Evolutionary conservation across 1,140 invertebrate species (phyloP).

Genomic region (Drosophila arawakana): DNA sequence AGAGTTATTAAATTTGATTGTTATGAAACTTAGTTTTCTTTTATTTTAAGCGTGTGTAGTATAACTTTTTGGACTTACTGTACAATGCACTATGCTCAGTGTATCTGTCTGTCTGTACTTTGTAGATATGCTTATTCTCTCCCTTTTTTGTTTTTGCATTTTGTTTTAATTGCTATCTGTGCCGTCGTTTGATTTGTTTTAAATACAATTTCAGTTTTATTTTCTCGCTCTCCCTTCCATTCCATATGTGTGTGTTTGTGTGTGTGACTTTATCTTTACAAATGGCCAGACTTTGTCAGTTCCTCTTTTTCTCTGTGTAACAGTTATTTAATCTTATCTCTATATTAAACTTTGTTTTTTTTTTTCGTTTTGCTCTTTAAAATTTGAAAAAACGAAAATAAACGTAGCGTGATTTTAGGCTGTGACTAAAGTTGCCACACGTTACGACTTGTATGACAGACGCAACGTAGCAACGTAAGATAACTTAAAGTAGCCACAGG

Average conservation of each 20-base stretch:
- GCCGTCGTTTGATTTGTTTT: not conserved
- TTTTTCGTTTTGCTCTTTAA: not conserved
- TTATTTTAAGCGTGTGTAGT: no score
- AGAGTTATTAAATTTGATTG: no score
- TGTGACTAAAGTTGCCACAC: constrained; percentile 1
- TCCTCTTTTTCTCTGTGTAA: constrained; percentile 2
- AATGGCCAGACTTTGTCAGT: not conserved
- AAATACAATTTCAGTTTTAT: not conserved
- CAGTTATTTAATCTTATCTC: not conserved
- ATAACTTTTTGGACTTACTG: not conserved
- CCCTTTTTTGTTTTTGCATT: constrained; percentile 12
- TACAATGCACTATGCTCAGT: not conserved
- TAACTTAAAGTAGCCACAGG: not conserved
- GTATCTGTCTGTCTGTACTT: not conserved
- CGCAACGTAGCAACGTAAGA: not conserved
- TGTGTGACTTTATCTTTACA: constrained; percentile 3
- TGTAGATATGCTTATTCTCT: not conserved
- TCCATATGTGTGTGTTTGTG: constrained; percentile 8
- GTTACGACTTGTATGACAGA: constrained; percentile 2
- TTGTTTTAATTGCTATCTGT: constrained; percentile 13
- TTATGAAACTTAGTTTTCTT: no score
- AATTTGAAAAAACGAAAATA: not conserved
- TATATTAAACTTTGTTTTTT: not conserved
- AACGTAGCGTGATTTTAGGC: constrained; percentile 14
- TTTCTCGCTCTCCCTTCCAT: not conserved